Evolutionary conservation across 2,797 vertebrate genomes (phyloP), one percentile per base, ranked within the genome.

Genomic region (Serranus cabrilla): DNA sequence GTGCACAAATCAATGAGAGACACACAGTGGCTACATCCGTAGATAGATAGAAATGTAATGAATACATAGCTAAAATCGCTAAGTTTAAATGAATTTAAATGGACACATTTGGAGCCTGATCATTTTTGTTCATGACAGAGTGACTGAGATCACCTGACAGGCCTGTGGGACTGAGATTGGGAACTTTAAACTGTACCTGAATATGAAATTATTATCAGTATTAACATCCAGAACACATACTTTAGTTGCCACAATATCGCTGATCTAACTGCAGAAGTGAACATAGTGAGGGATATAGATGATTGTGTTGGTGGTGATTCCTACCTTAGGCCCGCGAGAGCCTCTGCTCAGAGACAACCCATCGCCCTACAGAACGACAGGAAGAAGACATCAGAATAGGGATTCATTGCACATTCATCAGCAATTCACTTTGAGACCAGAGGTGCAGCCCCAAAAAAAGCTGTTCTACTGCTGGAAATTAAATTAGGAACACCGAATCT

Each of bases 251-350:
- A 31, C 27, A 31, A 31, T 31, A 31, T 6, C 27, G 3, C 27
- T 31, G 14, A 57, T 50, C 18, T 62, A 27, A 43, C 23, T 63
- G 21, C 25, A 57, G 21, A 39, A 2, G 11, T 69, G 12, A 47
- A 37, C 7, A 52, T n/a, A 31, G n/a, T 13, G 27, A n/a, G 43
- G 20, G 42, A 13, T 40, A 37, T n/a, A 34, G 10, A 66, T 43
- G 18, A 47, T 39, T 70, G 63, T 66, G 59, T 55, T 43, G 21
- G 12, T 49, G 25, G 17, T 8, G 67, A 3, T 45, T 74, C 84
- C 34, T 96, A 99, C 98, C 98, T 99, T 99, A 76, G 98, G 97
- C 21, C 98, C 98, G 0, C 98, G 96, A 71, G 97, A 96, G 43
- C 96, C 98, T 84, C 96, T 95, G 56, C 75, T 82, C 74, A 96